phyloP scores from a whole-genome alignment of 2,113 vertebrate genomes.

The Motacilla tschutschensis region DNA sequence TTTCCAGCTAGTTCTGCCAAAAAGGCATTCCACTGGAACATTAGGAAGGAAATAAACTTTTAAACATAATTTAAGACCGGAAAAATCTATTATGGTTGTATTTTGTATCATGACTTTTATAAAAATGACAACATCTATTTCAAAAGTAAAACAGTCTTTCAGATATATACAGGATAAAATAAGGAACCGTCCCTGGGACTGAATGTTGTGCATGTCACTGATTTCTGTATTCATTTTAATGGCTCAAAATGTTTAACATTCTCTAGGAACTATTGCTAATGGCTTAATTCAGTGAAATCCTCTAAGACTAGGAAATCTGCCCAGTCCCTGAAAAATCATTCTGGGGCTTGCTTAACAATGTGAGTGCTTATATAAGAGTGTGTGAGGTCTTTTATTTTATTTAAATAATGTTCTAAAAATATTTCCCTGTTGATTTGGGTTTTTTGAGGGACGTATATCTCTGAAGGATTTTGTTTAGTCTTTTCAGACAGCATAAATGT shows the following conservation, averaged over 20 bases:
- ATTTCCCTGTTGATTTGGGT: background rate
- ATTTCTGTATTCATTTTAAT: background rate
- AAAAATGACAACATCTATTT: slow-evolving; percentile 13
- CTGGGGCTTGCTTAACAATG: background rate
- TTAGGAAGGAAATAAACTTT: slow-evolving; percentile 64
- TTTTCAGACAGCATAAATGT: background rate
- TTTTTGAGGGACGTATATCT: background rate
- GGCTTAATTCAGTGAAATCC: background rate
- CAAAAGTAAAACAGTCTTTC: background rate
- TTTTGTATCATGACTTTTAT: slow-evolving; percentile 10
- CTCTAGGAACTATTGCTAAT: background rate
- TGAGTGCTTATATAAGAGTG: background rate
- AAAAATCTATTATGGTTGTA: slow-evolving; percentile 35
- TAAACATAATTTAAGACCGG: slow-evolving; percentile 44
- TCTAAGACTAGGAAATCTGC: background rate
- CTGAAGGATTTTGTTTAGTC: background rate
- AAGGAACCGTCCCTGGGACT: background rate
- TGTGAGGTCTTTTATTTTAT: background rate
- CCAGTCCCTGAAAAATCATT: background rate
- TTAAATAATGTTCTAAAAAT: background rate
- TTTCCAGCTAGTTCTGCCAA: slow-evolving; percentile 43
- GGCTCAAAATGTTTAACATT: background rate
- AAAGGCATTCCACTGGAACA: slow-evolving; percentile 40
- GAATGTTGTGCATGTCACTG: background rate
- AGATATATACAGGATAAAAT: background rate